Evolutionary conservation across 2,797 vertebrate species (phyloP), one percentile per base, ranked within the genome.

Genomic region (Enteromius treurensis): DNA sequence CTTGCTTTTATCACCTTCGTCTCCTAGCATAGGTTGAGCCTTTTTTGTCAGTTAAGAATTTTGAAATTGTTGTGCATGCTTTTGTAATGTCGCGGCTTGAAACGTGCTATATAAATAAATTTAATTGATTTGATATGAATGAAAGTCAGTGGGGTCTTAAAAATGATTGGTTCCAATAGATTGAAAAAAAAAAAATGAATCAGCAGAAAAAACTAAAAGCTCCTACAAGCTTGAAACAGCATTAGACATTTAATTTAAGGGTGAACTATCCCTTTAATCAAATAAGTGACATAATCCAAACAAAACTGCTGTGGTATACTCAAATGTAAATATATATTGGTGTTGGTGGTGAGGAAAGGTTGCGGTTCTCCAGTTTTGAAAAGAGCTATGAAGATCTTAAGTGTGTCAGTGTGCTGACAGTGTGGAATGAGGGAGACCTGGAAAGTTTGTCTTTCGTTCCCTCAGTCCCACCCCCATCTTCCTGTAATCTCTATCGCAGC

Each of bases 401-500:
- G 75, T 86, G 79, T 80, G 77, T 71, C 89, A 86, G 83, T 73
- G 70, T 81, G 45, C 78, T 88, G 88, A 86, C 89, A 80, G 73
- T 19, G 69, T 86, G 84, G 80, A 85, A 85, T 70, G 70, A 77
- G 40, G 58, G 21, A 71, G 68, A 76, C 58, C 78, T 77, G 79
- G 70, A 69, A 76, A 65, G 5, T 83, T 70, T 79, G 37, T 67
- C 42, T 53, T 80, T 82, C 40, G 49, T 23, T 37, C 37, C 67
- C n/a, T 34, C 19, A n/a, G 58, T 67, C 67, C 29, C 68, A 51
- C 9, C 37, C 68, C 55, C 60, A 5, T 64, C 74, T 85, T 62
- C 84, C 68, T 81, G n/a, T 76, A 83, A 87, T 67, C 73, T 87
- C 76, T 84, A 89, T 85, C 60, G 78, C 90, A 90, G 88, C 89